Evolutionary conservation across 2,797 vertebrate genomes (phyloP).

Genomic region (Channallabes apus): DNA sequence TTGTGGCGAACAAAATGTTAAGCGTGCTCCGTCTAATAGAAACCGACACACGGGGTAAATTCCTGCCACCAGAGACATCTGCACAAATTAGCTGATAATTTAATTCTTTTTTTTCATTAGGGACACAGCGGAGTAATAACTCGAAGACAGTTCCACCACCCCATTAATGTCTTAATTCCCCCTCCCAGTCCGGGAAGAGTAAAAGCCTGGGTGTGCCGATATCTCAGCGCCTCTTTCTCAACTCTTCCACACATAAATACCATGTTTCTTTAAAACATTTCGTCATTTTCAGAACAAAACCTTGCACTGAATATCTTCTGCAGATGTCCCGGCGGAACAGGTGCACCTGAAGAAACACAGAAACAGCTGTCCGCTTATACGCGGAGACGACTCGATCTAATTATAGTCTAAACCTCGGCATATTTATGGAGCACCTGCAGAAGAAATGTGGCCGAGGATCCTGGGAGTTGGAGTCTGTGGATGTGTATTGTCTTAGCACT

Average conservation of each 20-base stretch:
- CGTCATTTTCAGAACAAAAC: neutral
- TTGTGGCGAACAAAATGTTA: slow-evolving; percentile 33
- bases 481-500: slow-evolving; percentile 31
- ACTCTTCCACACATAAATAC: neutral
- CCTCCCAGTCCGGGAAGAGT: slow-evolving; percentile 52
- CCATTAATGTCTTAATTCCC: slow-evolving; percentile 88
- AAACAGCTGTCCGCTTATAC: slow-evolving; percentile 25
- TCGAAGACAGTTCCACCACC: slow-evolving; percentile 75
- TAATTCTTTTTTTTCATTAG: slow-evolving; percentile 83
- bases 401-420: slow-evolving; percentile 47
- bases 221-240: neutral
- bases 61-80: slow-evolving; percentile 77
- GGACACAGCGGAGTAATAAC: slow-evolving; percentile 82
- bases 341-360: slow-evolving; percentile 28
- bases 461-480: slow-evolving; percentile 51
- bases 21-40: slow-evolving; percentile 70
- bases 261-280: neutral
- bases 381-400: slow-evolving; percentile 20
- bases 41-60: slow-evolving; percentile 76
- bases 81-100: slow-evolving; percentile 88
- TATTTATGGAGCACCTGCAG: slow-evolving; percentile 46
- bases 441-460: slow-evolving; percentile 43
- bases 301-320: neutral
- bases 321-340: neutral
- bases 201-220: slow-evolving; percentile 21